These are phyloP conservation scores for Sphaerodactylus townsendi DNA, from an alignment of 2,113 vertebrate species.

Conservation along the genomic window DNA sequence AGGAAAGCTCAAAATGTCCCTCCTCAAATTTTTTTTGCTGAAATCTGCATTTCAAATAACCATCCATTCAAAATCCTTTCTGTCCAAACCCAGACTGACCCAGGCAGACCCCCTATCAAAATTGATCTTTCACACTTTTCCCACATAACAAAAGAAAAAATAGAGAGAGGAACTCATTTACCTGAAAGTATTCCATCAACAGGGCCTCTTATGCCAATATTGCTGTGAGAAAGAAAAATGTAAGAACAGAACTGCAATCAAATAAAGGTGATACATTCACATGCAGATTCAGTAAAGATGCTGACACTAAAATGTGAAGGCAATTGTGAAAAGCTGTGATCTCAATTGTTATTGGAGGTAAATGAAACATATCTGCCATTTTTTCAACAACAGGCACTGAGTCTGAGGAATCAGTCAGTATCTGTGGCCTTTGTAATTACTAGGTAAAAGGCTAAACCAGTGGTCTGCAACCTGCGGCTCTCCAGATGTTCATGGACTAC, in stretches of 20 bases:
- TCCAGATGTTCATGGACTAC: no score
- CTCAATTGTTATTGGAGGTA: not conserved
- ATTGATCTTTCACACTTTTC: not conserved
- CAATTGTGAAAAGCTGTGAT: not conserved
- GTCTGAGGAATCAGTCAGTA: no score
- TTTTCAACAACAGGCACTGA: not conserved
- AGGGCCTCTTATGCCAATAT: constrained; percentile 34
- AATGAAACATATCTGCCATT: not conserved
- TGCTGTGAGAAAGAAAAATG: constrained; percentile 31
- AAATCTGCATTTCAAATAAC: not conserved
- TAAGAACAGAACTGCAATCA: not conserved
- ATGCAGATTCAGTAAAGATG: not conserved
- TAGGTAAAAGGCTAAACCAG: no score
- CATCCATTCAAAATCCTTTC: not conserved
- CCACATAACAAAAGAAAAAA: not conserved
- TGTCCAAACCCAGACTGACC: not conserved
- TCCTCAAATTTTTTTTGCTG: not conserved
- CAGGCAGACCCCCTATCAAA: not conserved
- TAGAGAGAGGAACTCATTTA: constrained; percentile 15
- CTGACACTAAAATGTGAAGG: not conserved
- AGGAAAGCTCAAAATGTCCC: not conserved
- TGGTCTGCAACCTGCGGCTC: no score
- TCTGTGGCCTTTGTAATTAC: no score
- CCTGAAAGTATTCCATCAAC: constrained; percentile 41
- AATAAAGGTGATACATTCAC: not conserved